Base-by-base conservation (phyloP, 2,888 invertebrate genomes). In the Andrena bicolor region DNA sequence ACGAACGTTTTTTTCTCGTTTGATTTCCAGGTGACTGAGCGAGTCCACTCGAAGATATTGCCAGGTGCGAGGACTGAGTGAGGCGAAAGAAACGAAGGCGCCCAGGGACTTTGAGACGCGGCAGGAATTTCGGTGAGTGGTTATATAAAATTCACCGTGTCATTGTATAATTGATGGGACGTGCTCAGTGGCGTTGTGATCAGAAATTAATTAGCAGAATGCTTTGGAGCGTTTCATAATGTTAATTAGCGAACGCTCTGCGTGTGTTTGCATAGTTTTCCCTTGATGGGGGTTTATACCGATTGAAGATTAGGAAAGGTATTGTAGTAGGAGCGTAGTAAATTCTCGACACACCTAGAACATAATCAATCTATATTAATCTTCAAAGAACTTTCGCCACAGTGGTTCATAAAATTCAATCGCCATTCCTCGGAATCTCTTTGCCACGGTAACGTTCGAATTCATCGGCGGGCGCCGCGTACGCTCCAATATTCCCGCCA, bases 1-100 rank as follows among this genome's bases (percentile, higher is more conserved):
- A 26, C 41, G 16, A 41, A 16, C 16, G 30, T 70, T 56, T 53
- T 58, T 63, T 56, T 48, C 61, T 60, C 26, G 30, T 61, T 51
- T 66, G n/a, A 49, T 75, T 76, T 66, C 23, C 58, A 83, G 83
- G 20, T 56, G 56, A 61, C 69, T 68, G 65, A 30, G 32, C 30
- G 30, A 49, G 53, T 64, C 26, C 28, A 35, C 32, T 64, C 32
- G 70, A 53, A 61, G 74, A 32, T 30, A 76, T 23, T 48, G 70
- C 48, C 10, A 41, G 61, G 60, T 26, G 5, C 28, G 10, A 28
- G 28, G 48, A 4, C 5, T 10, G 10, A 2, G 48, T 13, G 13
- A 41, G 13, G 51, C 23, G 23, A 20, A 26, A 26, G 56, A 56
- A 56, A 26, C 23, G 56, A 56, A 26, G 23, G 56, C 56, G 64